Evolutionary conservation across 2,113 vertebrate species (phyloP).

Genomic region (Symphodus melops): DNA sequence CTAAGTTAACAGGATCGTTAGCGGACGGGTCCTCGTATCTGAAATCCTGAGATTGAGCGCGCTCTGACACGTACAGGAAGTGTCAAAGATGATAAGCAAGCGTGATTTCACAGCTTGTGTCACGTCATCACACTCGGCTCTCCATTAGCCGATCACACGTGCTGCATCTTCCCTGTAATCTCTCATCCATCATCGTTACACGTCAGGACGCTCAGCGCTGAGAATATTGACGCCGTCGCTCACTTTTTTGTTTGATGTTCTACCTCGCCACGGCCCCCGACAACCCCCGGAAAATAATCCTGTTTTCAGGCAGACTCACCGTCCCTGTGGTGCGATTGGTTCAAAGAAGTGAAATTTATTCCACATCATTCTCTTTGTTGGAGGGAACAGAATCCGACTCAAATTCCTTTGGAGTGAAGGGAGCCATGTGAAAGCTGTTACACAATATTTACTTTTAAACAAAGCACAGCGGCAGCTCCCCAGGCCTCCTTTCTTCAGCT

Average conservation of each 20-base stretch:
- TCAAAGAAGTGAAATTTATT: conserved; percentile 1
- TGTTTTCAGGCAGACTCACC: neutral
- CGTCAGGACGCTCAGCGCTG: too few species aligned
- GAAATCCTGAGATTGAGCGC: too few species aligned
- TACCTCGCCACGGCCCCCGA: neutral
- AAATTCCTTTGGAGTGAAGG: conserved; percentile 11
- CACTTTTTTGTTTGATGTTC: neutral
- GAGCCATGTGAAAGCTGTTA: conserved; percentile 5
- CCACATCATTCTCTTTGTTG: neutral
- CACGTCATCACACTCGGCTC: too few species aligned
- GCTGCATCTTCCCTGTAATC: too few species aligned
- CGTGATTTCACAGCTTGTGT: too few species aligned
- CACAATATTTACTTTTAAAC: neutral
- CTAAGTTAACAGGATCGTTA: too few species aligned
- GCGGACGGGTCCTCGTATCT: too few species aligned
- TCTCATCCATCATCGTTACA: neutral
- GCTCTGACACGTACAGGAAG: too few species aligned
- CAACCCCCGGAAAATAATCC: neutral
- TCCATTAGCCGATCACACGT: too few species aligned
- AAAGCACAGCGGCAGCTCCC: conserved; percentile 11
- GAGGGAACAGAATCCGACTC: neutral
- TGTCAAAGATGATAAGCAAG: too few species aligned
- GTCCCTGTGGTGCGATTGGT: neutral
- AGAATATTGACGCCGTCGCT: too few species aligned
- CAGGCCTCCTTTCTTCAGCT: conserved; percentile 10